Conservation (phyloP, 2,113 vertebrate species). For the Scortum barcoo region DNA sequence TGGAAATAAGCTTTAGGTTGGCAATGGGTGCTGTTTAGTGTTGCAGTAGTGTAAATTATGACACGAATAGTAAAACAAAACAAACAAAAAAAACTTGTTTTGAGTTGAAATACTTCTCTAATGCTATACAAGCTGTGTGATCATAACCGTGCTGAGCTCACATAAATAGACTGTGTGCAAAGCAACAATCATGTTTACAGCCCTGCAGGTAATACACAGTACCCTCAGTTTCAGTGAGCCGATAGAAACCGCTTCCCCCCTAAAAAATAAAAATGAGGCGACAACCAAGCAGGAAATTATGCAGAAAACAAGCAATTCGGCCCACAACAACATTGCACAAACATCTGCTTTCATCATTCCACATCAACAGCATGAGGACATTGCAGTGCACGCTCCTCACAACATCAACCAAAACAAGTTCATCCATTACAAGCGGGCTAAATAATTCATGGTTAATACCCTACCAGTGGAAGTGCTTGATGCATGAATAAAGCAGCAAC, state of each 20-base stretch:
- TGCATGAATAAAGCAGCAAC: not conserved
- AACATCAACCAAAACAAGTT: not conserved
- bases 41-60: not conserved
- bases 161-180: not conserved
- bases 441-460: not conserved
- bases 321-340: not conserved
- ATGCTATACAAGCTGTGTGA: not conserved
- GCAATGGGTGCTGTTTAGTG: not conserved
- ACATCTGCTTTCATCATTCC: not conserved
- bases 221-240: not conserved
- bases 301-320: not conserved
- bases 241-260: not conserved
- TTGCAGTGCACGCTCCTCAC: not conserved
- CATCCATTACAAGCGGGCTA: not conserved
- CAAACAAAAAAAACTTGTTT: no score
- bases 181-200: not conserved
- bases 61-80: not conserved
- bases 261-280: not conserved
- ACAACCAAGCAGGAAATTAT: not conserved
- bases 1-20: not conserved
- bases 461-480: not conserved
- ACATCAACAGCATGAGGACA: slow-evolving; percentile 3
- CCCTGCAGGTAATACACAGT: not conserved
- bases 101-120: not conserved
- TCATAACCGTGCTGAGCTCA: not conserved